Evolutionary conservation across 2,113 vertebrate species (phyloP).

Genomic region (Bos taurus): DNA sequence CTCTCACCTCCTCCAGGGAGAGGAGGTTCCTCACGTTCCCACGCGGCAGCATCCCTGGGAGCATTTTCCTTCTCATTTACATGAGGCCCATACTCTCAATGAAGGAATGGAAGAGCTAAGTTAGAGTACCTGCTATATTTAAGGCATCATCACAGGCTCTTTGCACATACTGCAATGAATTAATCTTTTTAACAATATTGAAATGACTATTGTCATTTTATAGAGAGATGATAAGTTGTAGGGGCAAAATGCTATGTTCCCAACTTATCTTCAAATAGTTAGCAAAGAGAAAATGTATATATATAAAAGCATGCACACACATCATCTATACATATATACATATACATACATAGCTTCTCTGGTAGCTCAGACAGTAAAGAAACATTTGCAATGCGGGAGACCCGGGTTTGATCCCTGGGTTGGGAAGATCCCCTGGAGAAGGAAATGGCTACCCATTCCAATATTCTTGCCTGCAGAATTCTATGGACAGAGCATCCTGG

Average conservation of each 20-base stretch:
- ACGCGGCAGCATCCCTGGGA: accelerated
- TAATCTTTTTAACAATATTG: not conserved
- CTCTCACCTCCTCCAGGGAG: not conserved
- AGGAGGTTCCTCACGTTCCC: not conserved
- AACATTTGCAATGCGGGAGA: not conserved
- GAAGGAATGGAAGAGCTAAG: not conserved
- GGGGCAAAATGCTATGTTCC: not conserved
- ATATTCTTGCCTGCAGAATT: not conserved
- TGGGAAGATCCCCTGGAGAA: not conserved
- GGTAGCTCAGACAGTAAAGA: not conserved
- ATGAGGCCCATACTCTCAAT: not conserved
- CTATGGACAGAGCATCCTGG: not conserved
- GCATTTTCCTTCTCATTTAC: not conserved
- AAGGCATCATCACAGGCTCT: not conserved
- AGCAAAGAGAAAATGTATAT: not conserved
- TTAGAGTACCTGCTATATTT: not conserved
- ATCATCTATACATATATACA: too few species aligned
- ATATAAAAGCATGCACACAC: not conserved
- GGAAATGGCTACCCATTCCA: not conserved
- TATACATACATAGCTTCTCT: not conserved
- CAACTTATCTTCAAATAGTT: not conserved
- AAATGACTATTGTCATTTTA: not conserved
- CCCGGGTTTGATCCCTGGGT: not conserved
- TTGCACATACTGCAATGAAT: too few species aligned
- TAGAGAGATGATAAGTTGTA: not conserved